phyloP scores from a whole-genome alignment of 2,797 vertebrate genomes.

The Danio tinwini region DNA sequence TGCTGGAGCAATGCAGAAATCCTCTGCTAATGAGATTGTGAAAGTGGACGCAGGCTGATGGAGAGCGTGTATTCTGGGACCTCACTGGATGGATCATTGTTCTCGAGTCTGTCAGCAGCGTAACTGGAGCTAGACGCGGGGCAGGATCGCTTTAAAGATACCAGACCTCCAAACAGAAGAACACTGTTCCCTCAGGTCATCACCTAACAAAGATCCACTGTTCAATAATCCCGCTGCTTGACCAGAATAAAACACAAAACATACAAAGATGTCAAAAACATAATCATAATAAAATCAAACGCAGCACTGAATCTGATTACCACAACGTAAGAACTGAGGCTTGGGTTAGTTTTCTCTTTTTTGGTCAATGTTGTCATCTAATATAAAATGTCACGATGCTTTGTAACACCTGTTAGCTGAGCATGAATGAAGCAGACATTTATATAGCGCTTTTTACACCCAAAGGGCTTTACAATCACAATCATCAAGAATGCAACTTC shows the following conservation, averaged over 20 bases:
- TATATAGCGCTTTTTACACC: no score
- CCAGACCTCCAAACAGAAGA: slow-evolving; percentile 63
- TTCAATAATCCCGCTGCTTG: slow-evolving; percentile 20
- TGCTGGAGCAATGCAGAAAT: not conserved
- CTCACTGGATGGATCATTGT: not conserved
- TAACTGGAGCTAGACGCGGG: slow-evolving; percentile 11
- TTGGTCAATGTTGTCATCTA: not conserved
- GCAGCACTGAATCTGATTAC: not conserved
- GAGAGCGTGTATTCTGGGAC: not conserved
- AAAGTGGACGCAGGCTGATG: not conserved
- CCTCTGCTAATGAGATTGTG: not conserved
- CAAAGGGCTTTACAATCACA: no score
- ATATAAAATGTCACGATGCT: not conserved
- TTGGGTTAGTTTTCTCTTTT: not conserved
- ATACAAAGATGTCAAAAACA: no score
- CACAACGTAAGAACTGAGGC: not conserved
- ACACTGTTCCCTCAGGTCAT: slow-evolving; percentile 60
- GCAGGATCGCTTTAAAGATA: slow-evolving; percentile 65
- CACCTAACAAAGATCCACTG: slow-evolving; percentile 42
- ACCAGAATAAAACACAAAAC: slow-evolving; percentile 18
- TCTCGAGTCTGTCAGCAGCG: slow-evolving; percentile 3
- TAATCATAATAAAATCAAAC: not conserved
- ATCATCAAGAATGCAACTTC: no score
- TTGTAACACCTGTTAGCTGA: not conserved
- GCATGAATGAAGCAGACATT: no score